Base-by-base conservation (phyloP, 2,113 vertebrate genomes). In the Notothenia rossii region DNA sequence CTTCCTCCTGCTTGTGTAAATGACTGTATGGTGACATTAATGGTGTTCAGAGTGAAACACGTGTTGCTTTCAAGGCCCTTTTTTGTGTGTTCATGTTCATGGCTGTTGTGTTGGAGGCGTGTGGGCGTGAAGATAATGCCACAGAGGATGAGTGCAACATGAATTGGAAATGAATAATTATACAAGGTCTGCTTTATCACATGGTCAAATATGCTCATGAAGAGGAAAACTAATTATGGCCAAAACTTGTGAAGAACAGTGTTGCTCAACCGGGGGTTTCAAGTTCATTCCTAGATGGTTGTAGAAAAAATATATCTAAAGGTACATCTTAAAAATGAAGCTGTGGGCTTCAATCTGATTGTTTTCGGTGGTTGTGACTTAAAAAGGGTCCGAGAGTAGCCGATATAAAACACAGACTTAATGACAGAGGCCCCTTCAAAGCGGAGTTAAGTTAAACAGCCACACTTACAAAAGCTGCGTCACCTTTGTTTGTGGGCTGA, bases 1-100 rank as follows among this genome's bases (percentile, higher is more conserved):
- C 29, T 65, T 84, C 75, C 63, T 77, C 51, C 67, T 67, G 17
- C 46, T 65, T 77, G 60, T 86, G 83, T 69, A 51, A 76, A 43
- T 56, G 54, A 46, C 60, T 73, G 48, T 33, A 48, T 25, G 55
- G 69, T 56, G 62, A 63, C 46, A 77, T 80, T 69, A 62, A 77
- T 61, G 64, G 79, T 59, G 40, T 15, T 51, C 81, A 51, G 40
- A 69, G 65, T 55, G 60, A 74, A 81, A 50, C 61, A 50, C 10
- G 8, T 45, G 72, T 22, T 22, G 53, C 6, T 45, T 59, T 77
- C 25, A 54, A 81, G 74, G 70, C 18, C 56, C 55, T 70, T 62
- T 60, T 77, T 60, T 61, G 10, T 53, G 18, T 20, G 17, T 22
- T 71, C 53, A 71, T 53, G 45, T 70, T 67, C 7, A 7, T 20